phyloP scores from a whole-genome alignment of 2,888 invertebrate species.

The Melitaea athalia region DNA sequence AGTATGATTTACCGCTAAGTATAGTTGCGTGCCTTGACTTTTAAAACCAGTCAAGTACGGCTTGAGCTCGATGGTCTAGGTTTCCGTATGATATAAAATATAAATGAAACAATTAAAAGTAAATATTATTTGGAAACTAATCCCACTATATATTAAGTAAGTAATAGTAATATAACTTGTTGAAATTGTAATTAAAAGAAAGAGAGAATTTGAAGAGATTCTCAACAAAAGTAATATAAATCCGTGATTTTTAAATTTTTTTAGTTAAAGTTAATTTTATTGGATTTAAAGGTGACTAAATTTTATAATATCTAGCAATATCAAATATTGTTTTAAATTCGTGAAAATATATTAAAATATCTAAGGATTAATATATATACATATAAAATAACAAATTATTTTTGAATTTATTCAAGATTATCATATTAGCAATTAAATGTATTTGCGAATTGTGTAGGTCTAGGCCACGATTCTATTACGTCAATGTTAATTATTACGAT shows the following conservation, averaged over 20 bases:
- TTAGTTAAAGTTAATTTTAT: no score
- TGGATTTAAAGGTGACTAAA: no score
- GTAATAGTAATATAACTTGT: no score
- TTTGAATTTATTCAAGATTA: constrained; percentile 43
- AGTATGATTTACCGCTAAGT: neutral
- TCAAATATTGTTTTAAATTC: neutral
- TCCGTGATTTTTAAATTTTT: no score
- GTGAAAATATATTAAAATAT: neutral
- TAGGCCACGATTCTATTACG: constrained; percentile 45
- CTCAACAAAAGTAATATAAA: no score
- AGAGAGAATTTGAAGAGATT: no score
- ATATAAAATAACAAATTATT: neutral
- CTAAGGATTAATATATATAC: neutral
- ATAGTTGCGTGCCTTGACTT: neutral
- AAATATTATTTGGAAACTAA: neutral
- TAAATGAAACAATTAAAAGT: neutral
- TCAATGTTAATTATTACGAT: constrained; percentile 35
- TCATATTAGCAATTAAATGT: constrained; percentile 45
- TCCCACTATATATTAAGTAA: no score
- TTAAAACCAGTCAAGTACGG: neutral
- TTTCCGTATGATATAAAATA: neutral
- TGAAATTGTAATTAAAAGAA: no score
- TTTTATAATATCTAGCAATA: no score
- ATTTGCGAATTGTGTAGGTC: constrained; percentile 46
- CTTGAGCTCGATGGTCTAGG: neutral